A percentile compares a stretch with the other conserved stretches of the same genome.
These are phyloP conservation scores for Hippasteria phrygiana DNA, from an alignment of 53 echinoderm and acorn worm genomes.

Conservation along the genomic window DNA sequence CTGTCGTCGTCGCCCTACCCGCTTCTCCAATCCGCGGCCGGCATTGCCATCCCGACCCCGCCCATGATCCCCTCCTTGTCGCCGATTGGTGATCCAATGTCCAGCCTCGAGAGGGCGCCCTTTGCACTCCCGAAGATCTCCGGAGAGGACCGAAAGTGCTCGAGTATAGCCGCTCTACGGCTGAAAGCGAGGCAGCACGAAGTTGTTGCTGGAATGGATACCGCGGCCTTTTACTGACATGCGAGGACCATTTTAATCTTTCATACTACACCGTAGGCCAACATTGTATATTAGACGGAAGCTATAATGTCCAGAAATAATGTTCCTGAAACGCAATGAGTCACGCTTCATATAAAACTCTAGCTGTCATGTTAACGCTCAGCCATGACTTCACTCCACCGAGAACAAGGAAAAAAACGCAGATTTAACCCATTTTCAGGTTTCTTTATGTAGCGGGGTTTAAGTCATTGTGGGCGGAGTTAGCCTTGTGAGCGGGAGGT, in stretches of 20 bases:
- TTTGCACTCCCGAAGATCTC: not conserved
- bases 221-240: not conserved
- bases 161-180: conserved; percentile 89
- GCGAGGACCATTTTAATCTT: not conserved
- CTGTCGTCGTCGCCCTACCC: conserved; percentile 13
- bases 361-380: no score
- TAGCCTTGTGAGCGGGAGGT: no score
- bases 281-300: no score
- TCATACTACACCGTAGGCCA: no score
- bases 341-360: no score
- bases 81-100: conserved; percentile 34
- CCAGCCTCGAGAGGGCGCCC: conserved; percentile 37
- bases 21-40: conserved; percentile 63
- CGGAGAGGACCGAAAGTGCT: conserved; percentile 71
- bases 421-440: no score
- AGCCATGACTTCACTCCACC: no score
- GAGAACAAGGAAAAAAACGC: no score
- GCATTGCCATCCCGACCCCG: conserved; percentile 58
- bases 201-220: not conserved
- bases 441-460: no score
- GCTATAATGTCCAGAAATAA: no score
- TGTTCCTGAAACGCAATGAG: no score
- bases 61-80: conserved; percentile 53
- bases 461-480: no score
- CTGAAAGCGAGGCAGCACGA: conserved; percentile 90